These are phyloP conservation scores for Picathartes gymnocephalus DNA, from an alignment of 2,113 vertebrate genomes.

Conservation along the genomic window DNA sequence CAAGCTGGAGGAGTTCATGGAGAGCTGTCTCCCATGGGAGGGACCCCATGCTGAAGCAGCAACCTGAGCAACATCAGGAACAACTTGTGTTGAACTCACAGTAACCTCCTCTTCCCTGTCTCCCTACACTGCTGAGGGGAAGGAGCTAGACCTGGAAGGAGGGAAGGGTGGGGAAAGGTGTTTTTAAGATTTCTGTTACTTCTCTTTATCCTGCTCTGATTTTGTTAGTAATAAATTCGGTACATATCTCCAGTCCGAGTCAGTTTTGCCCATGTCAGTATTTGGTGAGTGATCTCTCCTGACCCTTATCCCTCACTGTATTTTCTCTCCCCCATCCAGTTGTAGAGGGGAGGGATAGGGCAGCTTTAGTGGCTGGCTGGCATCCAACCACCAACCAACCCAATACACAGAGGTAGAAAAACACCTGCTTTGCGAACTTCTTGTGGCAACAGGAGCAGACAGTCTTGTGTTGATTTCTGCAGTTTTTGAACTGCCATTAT, in stretches of 20 bases:
- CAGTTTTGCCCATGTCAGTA: background rate
- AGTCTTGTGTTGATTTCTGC: background rate
- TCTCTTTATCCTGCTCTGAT: background rate
- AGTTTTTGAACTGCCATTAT: background rate
- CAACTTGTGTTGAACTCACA: background rate
- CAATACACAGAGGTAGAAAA: background rate
- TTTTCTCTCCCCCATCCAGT: background rate
- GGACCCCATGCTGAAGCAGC: background rate
- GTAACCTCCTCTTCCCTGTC: background rate
- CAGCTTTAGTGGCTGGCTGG: background rate
- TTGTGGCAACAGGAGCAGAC: background rate
- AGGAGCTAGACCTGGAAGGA: background rate
- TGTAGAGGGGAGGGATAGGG: background rate
- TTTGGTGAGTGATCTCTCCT: background rate
- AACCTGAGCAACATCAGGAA: background rate
- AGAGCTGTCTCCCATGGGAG: background rate
- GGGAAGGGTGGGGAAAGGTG: background rate
- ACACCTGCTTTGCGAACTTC: background rate
- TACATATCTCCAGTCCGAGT: background rate
- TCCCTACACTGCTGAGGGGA: rapidly evolving
- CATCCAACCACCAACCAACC: background rate
- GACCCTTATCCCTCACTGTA: background rate
- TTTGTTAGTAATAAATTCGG: background rate
- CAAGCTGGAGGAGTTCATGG: rapidly evolving
- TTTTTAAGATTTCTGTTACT: background rate